Conservation (phyloP, 2,113 vertebrate genomes). For the Salvelinus sp. region DNA sequence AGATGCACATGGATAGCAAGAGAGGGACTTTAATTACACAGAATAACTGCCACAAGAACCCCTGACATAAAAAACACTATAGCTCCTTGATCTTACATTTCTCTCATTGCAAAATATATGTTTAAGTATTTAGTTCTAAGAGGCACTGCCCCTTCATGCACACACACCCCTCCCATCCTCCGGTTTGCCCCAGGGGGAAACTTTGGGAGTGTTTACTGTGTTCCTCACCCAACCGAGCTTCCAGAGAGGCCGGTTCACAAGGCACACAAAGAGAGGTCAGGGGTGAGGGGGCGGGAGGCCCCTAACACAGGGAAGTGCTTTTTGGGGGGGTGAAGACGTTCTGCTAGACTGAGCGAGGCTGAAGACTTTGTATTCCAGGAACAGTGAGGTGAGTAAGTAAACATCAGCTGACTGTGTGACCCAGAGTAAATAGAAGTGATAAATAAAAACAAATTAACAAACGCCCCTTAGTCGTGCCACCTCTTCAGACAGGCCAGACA, state of each 20-base stretch:
- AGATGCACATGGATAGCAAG: too few species aligned
- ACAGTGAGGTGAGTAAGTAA: neutral
- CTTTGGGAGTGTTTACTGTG: slow-evolving; percentile 24
- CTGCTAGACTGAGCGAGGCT: too few species aligned
- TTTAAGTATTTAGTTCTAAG: slow-evolving; percentile 49
- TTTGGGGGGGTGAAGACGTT: too few species aligned
- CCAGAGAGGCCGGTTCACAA: slow-evolving; percentile 22
- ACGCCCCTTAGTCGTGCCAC: too few species aligned
- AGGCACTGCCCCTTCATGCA: slow-evolving; percentile 17
- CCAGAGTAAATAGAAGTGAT: too few species aligned
- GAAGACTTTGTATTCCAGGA: neutral
- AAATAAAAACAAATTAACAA: too few species aligned
- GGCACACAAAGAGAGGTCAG: slow-evolving; percentile 19
- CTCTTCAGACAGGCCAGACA: too few species aligned
- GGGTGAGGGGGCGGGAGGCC: slow-evolving; percentile 3
- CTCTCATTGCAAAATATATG: slow-evolving; percentile 52
- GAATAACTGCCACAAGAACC: too few species aligned
- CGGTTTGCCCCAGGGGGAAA: neutral
- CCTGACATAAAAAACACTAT: too few species aligned
- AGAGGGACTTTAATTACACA: too few species aligned
- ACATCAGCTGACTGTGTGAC: neutral
- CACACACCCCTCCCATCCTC: neutral
- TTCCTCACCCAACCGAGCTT: neutral
- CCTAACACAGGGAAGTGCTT: neutral
- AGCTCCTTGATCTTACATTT: slow-evolving; percentile 37